phyloP scores from a whole-genome alignment of 2,113 vertebrate species.

The Sander lucioperca region DNA sequence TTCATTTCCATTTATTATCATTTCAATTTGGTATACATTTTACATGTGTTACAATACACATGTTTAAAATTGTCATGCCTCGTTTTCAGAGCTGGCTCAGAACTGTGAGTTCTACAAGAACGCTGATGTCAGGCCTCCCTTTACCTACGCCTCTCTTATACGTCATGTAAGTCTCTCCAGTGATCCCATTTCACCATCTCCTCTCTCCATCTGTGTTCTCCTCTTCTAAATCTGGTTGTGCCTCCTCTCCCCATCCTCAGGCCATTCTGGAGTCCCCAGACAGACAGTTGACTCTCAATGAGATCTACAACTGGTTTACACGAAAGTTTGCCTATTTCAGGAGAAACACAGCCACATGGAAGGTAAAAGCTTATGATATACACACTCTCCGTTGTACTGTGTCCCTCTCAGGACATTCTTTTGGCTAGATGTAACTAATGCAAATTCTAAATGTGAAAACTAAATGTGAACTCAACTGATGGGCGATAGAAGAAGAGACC shows the following conservation, averaged over 20 bases:
- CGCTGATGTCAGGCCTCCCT: constrained; percentile 96
- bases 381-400: neutral
- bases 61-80: neutral
- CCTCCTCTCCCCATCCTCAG: constrained; percentile 74
- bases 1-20: neutral
- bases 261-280: constrained; percentile 99
- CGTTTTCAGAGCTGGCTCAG: constrained; percentile 94
- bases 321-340: constrained; percentile 99
- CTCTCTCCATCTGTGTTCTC: neutral
- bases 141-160: constrained; percentile 99
- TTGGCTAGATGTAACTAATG: neutral
- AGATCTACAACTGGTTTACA: constrained; percentile 99
- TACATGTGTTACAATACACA: neutral
- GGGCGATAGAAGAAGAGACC: neutral
- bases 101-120: constrained; percentile 99
- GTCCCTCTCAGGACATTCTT: neutral
- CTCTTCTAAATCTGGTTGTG: constrained; percentile 15
- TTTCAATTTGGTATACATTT: neutral
- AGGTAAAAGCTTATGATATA: constrained; percentile 84
- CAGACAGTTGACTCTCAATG: constrained; percentile 98
- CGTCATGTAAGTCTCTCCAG: constrained; percentile 90
- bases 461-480: neutral
- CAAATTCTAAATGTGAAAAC: neutral
- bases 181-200: neutral
- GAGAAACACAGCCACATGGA: constrained; percentile 99